Base-by-base conservation (phyloP, 2,113 vertebrate species). In the Ceyx melanurus region DNA sequence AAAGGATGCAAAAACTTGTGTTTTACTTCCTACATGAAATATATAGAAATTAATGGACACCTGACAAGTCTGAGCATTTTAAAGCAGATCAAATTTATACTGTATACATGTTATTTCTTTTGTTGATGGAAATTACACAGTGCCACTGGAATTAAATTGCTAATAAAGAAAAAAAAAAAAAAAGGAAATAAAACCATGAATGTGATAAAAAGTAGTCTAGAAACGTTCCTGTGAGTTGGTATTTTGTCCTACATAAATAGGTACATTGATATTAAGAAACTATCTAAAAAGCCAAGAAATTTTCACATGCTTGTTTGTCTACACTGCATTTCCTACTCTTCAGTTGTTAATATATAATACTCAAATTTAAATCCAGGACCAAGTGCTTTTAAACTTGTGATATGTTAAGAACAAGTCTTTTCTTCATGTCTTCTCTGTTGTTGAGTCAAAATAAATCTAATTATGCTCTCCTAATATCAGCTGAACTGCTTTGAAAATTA, bases 1-100 rank as follows among this genome's bases (percentile, higher is more conserved):
- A 94, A 82, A 95, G 70, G 78, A 91, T 93, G 35, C 73, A 91
- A 94, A 97, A 97, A 96, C 81, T 93, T 91, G 56, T 83, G 87
- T 96, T 92, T 81, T 82, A 70, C 92, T 95, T 96, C 61, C 71
- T 93, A 91, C 92, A 35, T 16, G 60, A 64, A 54, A 90, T 95
- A 64, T 85, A 95, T 90, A 68, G 37, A 94, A 42, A 85, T 93
- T 92, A 94, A 89, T 61, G 89, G 91, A 95, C 65, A 91, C 58
- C 21, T 92, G 96, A 93, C 82, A 90, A 31, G 51, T 35, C 48
- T 58, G 64, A 90, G 33, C 12, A 11, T 95, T 97, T 95, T 86
- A 91, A 94, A 88, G 72, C 31, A 58, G 65, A 86, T 54, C 84
- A 26, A 79, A 96, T 93, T 88, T 83, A 67, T 92, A 82, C 77